A percentile compares a stretch with the other conserved stretches of the same genome.
Evolutionary conservation across 1,140 invertebrate genomes (phyloP).

Genomic region (Drosophila ironensis): DNA sequence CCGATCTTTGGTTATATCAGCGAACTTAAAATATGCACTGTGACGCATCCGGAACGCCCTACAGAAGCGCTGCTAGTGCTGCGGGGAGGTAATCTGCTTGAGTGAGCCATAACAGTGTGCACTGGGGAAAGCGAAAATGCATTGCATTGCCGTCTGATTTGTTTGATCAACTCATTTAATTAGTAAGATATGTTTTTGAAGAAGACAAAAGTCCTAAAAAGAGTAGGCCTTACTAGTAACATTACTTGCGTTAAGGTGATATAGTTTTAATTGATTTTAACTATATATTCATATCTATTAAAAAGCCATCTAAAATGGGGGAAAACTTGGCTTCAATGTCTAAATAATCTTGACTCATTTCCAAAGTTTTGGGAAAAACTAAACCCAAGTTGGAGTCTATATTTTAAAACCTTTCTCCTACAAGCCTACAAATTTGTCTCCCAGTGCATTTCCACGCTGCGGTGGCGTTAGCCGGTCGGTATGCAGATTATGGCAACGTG

Average conservation of each 20-base stretch:
- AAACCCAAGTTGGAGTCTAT: too few relatives aligned
- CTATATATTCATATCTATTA: too few relatives aligned
- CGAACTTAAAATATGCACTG: conserved; percentile 69
- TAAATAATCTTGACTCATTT: too few relatives aligned
- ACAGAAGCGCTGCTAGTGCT: not conserved
- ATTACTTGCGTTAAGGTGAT: too few relatives aligned
- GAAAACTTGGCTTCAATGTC: too few relatives aligned
- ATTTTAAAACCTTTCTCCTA: not conserved
- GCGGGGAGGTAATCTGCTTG: conserved; percentile 13
- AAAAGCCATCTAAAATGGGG: too few relatives aligned
- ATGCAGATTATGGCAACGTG: conserved; percentile 65
- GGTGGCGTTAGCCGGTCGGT: conserved; percentile 32
- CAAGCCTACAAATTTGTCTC: conserved; percentile 11
- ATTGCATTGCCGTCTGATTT: too few relatives aligned
- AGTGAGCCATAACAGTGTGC: conserved; percentile 41
- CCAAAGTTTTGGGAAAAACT: not conserved
- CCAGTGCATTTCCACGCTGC: not conserved
- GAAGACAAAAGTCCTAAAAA: too few relatives aligned
- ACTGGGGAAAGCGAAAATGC: not conserved
- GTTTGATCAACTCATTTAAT: too few relatives aligned
- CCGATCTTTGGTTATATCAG: conserved; percentile 55
- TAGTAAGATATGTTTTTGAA: too few relatives aligned
- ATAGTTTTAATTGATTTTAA: too few relatives aligned
- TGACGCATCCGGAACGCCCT: conserved; percentile 60
- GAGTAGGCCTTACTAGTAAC: too few relatives aligned